These are phyloP conservation scores for Macropus fuliginosus DNA, from an alignment of 2,797 vertebrate genomes.

Conservation along the genomic window DNA sequence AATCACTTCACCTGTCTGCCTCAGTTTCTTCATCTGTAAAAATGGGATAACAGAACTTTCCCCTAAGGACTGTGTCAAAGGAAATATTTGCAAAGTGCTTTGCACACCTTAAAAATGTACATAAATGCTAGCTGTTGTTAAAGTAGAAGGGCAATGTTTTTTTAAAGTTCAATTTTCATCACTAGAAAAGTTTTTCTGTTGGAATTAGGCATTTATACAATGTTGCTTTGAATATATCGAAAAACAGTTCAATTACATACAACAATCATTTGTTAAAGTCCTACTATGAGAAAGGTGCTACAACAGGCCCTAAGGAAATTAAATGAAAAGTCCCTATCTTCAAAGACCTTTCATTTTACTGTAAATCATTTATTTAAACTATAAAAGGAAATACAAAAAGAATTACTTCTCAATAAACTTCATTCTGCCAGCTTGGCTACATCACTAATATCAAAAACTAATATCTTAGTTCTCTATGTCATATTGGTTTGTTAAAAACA, in stretches of 20 bases:
- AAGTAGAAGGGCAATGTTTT: conserved; percentile 4
- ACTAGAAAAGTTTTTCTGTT: conserved; percentile 3
- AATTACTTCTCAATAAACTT: conserved; percentile 1
- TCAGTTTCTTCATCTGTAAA: conserved; percentile 11
- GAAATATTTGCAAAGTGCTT: background rate
- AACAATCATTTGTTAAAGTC: background rate
- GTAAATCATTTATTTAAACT: background rate
- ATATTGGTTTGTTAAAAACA: conserved; percentile 2
- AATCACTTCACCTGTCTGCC: background rate
- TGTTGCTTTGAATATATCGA: background rate
- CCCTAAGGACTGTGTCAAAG: background rate
- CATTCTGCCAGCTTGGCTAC: background rate
- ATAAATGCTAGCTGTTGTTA: background rate
- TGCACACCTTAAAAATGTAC: background rate
- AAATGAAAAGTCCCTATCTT: background rate
- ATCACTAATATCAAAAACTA: background rate
- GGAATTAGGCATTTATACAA: background rate
- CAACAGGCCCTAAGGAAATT: background rate
- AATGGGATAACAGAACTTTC: background rate
- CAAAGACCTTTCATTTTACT: background rate
- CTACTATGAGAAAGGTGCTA: background rate
- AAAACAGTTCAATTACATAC: background rate
- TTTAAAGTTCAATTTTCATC: conserved; percentile 14
- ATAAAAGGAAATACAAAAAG: conserved; percentile 2
- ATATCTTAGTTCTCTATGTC: background rate